Evolutionary conservation across 2,888 invertebrate genomes (phyloP).

Genomic region (Octodonta nipae): DNA sequence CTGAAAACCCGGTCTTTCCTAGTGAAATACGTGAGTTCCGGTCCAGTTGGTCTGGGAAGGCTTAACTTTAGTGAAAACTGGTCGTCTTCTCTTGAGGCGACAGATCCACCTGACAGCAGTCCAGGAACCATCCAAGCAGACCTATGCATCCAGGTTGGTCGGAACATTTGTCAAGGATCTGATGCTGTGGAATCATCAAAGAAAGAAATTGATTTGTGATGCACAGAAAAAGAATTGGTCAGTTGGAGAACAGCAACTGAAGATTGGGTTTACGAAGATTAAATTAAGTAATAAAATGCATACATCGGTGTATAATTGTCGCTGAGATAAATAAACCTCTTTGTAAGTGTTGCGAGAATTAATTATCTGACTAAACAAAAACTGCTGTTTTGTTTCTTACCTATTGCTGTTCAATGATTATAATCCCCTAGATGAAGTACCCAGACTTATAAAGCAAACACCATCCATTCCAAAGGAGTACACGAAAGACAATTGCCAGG

Average conservation of each 20-base stretch:
- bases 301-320: too few relatives aligned
- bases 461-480: too few relatives aligned
- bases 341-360: too few relatives aligned
- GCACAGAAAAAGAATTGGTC: conserved; percentile 70
- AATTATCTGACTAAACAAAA: too few relatives aligned
- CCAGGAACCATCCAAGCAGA: conserved; percentile 98
- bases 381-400: too few relatives aligned
- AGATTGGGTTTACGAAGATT: conserved; percentile 81
- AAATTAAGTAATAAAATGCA: too few relatives aligned
- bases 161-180: conserved; percentile 95
- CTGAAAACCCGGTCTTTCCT: conserved; percentile 88
- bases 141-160: conserved; percentile 86
- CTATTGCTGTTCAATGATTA: too few relatives aligned
- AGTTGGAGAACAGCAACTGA: conserved; percentile 71
- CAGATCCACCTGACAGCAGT: conserved; percentile 86
- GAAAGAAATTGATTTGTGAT: conserved; percentile 94
- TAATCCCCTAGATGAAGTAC: too few relatives aligned
- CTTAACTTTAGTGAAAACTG: conserved; percentile 84
- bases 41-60: conserved; percentile 97
- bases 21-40: conserved; percentile 52
- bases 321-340: too few relatives aligned
- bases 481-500: too few relatives aligned
- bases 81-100: conserved; percentile 89
- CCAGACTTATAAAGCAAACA: too few relatives aligned
- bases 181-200: conserved; percentile 92